These are phyloP conservation scores for Upupa epops DNA, from an alignment of 2,113 vertebrate genomes.

Conservation along the genomic window DNA sequence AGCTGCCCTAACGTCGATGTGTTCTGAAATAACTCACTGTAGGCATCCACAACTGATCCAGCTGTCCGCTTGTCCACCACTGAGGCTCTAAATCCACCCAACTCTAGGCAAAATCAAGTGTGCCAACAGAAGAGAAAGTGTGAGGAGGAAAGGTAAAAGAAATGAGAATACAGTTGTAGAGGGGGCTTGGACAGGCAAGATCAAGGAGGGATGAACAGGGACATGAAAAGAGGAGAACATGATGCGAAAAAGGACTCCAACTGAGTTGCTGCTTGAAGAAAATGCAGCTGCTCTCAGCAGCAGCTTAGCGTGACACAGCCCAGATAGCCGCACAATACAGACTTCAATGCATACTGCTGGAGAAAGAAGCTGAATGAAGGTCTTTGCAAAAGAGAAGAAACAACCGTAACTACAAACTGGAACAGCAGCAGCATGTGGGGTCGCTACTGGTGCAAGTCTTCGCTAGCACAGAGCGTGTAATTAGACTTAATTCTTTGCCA, in stretches of 20 bases:
- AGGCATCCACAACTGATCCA: background rate
- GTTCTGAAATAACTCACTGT: background rate
- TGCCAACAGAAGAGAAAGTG: background rate
- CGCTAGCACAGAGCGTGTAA: accelerated
- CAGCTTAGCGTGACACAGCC: background rate
- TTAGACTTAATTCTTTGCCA: background rate
- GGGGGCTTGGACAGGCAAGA: background rate
- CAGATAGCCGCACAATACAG: background rate
- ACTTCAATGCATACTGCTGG: background rate
- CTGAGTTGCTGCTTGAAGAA: background rate
- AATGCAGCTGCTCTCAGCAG: background rate
- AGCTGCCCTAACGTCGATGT: background rate
- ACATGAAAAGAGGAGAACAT: background rate
- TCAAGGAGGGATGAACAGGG: background rate
- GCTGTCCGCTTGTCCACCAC: background rate
- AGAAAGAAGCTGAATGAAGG: background rate
- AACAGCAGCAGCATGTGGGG: background rate
- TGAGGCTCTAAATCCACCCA: background rate
- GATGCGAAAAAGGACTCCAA: background rate
- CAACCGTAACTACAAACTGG: background rate
- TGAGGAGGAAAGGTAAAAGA: background rate
- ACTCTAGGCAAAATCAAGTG: background rate
- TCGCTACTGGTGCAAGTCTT: background rate
- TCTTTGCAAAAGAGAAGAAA: background rate
- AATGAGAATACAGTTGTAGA: background rate